A percentile compares a stretch with the other conserved stretches of the same genome.
Conservation (phyloP, 2,888 invertebrate genomes). For the Macrosoma leucophasiata region DNA sequence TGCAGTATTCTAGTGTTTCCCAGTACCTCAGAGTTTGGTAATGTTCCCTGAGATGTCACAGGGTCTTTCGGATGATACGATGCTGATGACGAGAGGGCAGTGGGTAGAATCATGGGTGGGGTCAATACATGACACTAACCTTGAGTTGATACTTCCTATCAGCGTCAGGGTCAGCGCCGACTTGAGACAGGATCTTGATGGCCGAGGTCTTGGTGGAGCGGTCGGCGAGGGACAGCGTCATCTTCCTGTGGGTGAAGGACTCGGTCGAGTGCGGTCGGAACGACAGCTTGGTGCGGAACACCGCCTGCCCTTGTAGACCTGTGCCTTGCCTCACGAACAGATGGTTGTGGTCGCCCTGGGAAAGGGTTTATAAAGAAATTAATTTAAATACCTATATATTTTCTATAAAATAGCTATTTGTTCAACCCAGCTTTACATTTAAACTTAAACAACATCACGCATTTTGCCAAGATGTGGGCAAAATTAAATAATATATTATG, state of each 20-base stretch:
- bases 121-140: conserved; percentile 65
- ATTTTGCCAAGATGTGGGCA: too few species aligned
- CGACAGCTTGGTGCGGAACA: conserved; percentile 96
- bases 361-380: conserved; percentile 16
- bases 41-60: too few species aligned
- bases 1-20: too few species aligned
- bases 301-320: conserved; percentile 97
- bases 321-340: conserved; percentile 98
- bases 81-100: background rate
- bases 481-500: too few species aligned
- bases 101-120: background rate
- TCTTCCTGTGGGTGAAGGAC: conserved; percentile 98
- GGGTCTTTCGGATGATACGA: too few species aligned
- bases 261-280: conserved; percentile 99
- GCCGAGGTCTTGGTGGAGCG: conserved; percentile 94
- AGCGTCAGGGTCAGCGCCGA: conserved; percentile 95
- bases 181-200: conserved; percentile 96
- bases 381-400: too few species aligned
- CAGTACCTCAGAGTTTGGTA: too few species aligned
- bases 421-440: too few species aligned
- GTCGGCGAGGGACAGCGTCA: conserved; percentile 98
- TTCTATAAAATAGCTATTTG: too few species aligned
- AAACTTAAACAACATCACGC: too few species aligned
- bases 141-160: conserved; percentile 93
- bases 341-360: conserved; percentile 95